These are phyloP conservation scores for Dysdera silvatica DNA, from an alignment of 1,140 invertebrate genomes.

Conservation along the genomic window DNA sequence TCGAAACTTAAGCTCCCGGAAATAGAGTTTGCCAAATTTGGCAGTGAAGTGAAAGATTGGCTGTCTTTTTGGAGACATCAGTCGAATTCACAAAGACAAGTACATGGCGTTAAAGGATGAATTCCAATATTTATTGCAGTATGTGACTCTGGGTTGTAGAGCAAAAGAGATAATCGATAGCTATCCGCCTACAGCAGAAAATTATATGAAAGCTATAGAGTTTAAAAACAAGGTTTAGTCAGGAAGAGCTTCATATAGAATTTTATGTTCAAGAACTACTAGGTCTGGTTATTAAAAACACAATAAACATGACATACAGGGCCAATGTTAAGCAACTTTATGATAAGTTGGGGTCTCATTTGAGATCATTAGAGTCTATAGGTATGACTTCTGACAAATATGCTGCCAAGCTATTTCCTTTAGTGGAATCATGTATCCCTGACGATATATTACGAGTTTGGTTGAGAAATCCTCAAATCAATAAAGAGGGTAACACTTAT, in stretches of 20 bases:
- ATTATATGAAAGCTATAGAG: not conserved
- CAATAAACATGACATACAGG: not conserved
- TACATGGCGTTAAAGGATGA: too few species aligned
- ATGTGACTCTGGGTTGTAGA: not conserved
- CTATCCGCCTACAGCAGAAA: slow-evolving; percentile 3
- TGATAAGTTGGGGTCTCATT: slow-evolving; percentile 37
- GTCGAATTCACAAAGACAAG: too few species aligned
- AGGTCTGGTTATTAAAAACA: not conserved
- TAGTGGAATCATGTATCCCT: slow-evolving; percentile 40
- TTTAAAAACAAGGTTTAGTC: not conserved
- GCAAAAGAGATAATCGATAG: not conserved
- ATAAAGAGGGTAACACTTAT: not conserved
- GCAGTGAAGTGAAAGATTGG: too few species aligned
- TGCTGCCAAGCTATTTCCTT: slow-evolving; percentile 36
- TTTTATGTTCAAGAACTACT: slow-evolving; percentile 26
- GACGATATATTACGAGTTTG: slow-evolving; percentile 36
- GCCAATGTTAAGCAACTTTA: not conserved
- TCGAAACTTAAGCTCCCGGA: too few species aligned
- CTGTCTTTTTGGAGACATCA: too few species aligned
- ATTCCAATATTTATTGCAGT: too few species aligned
- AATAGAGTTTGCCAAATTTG: too few species aligned
- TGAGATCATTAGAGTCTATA: slow-evolving; percentile 37
- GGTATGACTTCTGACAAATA: slow-evolving; percentile 37
- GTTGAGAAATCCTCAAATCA: slow-evolving; percentile 27
- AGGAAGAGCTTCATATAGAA: too few species aligned